A percentile compares a stretch with the other conserved stretches of the same genome.
Conservation (phyloP, 2,113 vertebrate species). For the Bambusicola thoracicus region DNA sequence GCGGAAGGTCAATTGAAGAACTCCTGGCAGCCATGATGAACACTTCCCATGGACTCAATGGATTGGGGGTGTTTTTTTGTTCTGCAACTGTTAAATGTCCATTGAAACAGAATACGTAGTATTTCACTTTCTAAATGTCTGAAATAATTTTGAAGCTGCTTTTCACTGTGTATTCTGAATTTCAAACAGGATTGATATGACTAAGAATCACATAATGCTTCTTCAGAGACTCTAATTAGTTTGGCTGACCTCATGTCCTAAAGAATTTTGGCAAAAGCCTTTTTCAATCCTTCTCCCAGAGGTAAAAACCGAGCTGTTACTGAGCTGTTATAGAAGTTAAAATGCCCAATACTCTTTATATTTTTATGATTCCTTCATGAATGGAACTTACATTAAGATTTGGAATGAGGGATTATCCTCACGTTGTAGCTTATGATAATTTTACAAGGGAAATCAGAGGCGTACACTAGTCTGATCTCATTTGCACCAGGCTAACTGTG, state of each 20-base stretch:
- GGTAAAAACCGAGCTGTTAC: background rate
- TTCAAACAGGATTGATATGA: background rate
- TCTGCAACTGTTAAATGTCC: background rate
- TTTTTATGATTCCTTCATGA: background rate
- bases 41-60: background rate
- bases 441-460: background rate
- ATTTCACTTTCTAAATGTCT: background rate
- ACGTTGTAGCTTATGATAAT: background rate
- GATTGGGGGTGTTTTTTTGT: background rate
- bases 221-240: background rate
- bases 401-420: background rate
- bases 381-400: background rate
- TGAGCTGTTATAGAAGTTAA: background rate
- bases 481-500: background rate
- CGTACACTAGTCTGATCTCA: background rate
- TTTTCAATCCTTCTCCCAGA: background rate
- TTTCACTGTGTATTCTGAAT: background rate
- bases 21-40: background rate
- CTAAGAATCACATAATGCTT: constrained; percentile 4
- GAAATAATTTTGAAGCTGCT: background rate
- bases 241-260: background rate
- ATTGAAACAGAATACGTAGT: background rate
- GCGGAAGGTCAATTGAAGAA: background rate
- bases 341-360: background rate
- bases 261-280: background rate